Percentiles rank a stretch among this genome's conserved stretches.
Evolutionary conservation across 2,113 vertebrate species (phyloP).

Genomic region (Benitochromis conjunctus): DNA sequence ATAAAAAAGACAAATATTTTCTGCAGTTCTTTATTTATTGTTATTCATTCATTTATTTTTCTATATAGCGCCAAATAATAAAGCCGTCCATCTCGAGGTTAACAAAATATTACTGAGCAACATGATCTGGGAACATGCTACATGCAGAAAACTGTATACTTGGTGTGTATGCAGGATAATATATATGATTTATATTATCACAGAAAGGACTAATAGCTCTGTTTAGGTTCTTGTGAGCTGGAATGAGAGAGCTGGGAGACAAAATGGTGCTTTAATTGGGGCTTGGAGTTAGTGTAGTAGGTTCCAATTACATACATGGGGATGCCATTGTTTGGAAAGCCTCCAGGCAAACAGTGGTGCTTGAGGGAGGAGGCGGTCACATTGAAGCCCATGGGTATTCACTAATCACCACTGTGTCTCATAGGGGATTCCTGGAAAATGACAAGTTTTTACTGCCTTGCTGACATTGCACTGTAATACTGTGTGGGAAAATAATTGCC

Average conservation of each 20-base stretch:
- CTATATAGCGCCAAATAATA: not conserved
- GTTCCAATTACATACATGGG: slow-evolving; percentile 43
- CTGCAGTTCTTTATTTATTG: too few species aligned
- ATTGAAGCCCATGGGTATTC: slow-evolving; percentile 44
- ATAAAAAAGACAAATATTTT: not conserved
- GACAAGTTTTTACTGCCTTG: slow-evolving; percentile 22
- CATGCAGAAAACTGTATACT: not conserved
- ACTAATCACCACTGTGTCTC: slow-evolving; percentile 41
- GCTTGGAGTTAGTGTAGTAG: not conserved
- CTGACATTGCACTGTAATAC: slow-evolving; percentile 9
- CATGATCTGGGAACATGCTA: not conserved
- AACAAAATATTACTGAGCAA: not conserved
- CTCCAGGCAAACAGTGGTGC: slow-evolving; percentile 41
- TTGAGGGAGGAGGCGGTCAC: slow-evolving; percentile 32
- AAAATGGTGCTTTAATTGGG: not conserved
- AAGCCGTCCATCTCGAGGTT: not conserved
- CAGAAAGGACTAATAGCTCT: not conserved
- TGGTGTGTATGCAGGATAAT: not conserved
- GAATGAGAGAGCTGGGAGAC: not conserved
- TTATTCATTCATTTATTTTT: not conserved
- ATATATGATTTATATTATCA: not conserved
- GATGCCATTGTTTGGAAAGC: slow-evolving; percentile 47
- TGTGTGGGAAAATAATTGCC: slow-evolving; percentile 34
- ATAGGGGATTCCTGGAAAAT: slow-evolving; percentile 30
- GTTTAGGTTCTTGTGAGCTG: not conserved